Evolutionary conservation across 2,113 vertebrate genomes (phyloP), one percentile per base, ranked within the genome.

Genomic region (Gallinago paraguaiae): DNA sequence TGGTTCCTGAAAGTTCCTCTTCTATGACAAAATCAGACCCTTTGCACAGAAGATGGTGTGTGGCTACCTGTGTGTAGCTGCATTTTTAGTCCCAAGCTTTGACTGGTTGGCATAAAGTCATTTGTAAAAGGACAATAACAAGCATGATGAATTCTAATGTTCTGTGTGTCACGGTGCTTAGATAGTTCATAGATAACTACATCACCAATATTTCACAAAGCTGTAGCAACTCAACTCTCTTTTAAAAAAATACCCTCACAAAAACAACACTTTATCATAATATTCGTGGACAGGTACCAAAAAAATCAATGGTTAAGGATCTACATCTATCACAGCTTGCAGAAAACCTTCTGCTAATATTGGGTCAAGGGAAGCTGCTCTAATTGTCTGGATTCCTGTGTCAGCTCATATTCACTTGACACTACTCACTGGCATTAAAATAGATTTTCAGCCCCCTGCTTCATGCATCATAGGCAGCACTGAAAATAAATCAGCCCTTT

Each of bases 261-360:
- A 76, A 93, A 71, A 4, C 65, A 95, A 85, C 67, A 24, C 48
- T 97, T 89, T 81, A 94, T 96, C 95, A 96, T 86, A 92, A 93
- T 95, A 94, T 94, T 86, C 5, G 3, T 60, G 59, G 93, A 92
- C 94, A 95, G 35, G 48, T 59, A 95, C 48, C 13, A 70, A 71
- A 86, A 90, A 94, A 96, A 97, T 97, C 97, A 92, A 96, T 90
- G 86, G 43, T 41, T 72, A 39, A 87, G 93, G 84, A 94, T 85
- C 91, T 95, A 91, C 93, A 93, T 96, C 93, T 89, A 97, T 94
- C 95, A 93, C 45, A 92, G 60, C 39, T 63, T 86, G 90, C 75
- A 94, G 82, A 96, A 97, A 96, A 68, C 79, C 91, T 86, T 93
- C 67, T 92, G 89, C 67, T 95, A 93, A 92, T 92, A 95, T 24